A percentile compares a stretch with the other conserved stretches of the same genome.
These are phyloP conservation scores for Rugalucina vietnamica DNA, from an alignment of 2,888 invertebrate genomes.

Conservation along the genomic window DNA sequence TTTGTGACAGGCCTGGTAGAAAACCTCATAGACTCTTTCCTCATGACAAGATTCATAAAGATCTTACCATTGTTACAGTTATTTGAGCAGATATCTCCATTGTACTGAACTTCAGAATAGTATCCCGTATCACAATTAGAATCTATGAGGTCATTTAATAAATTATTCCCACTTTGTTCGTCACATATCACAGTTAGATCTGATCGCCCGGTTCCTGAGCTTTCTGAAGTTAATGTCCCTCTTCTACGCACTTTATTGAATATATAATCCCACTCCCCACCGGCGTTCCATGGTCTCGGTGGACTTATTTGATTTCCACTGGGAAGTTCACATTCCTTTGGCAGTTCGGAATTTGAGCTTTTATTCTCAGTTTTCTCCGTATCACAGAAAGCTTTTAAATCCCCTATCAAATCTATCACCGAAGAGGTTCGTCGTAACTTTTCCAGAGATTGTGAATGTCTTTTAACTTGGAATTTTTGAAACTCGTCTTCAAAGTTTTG, in stretches of 20 bases:
- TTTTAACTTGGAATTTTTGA: constrained; percentile 73
- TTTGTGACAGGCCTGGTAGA: too few species aligned
- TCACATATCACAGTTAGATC: constrained; percentile 60
- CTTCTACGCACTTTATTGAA: constrained; percentile 73
- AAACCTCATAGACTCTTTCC: too few species aligned
- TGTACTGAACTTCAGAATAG: constrained; percentile 48
- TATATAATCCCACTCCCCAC: constrained; percentile 78
- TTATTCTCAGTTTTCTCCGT: constrained; percentile 51
- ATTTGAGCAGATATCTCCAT: constrained; percentile 31
- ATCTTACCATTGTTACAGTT: background rate
- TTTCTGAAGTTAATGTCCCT: constrained; percentile 59
- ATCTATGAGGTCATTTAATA: constrained; percentile 56
- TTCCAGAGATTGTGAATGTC: constrained; percentile 69
- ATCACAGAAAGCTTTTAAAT: constrained; percentile 79
- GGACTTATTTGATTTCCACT: constrained; percentile 44
- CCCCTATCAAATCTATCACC: constrained; percentile 77
- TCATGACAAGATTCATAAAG: too few species aligned
- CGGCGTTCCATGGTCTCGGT: constrained; percentile 72
- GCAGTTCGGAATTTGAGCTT: constrained; percentile 33
- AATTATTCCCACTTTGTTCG: constrained; percentile 61
- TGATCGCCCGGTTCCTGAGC: constrained; percentile 56
- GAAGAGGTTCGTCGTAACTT: constrained; percentile 70
- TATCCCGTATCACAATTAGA: constrained; percentile 57
- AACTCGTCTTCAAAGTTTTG: constrained; percentile 78
- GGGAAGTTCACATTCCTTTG: constrained; percentile 22